Evolutionary conservation across 2,797 vertebrate species (phyloP), one percentile per base, ranked within the genome.

Genomic region (Morus bassanus): DNA sequence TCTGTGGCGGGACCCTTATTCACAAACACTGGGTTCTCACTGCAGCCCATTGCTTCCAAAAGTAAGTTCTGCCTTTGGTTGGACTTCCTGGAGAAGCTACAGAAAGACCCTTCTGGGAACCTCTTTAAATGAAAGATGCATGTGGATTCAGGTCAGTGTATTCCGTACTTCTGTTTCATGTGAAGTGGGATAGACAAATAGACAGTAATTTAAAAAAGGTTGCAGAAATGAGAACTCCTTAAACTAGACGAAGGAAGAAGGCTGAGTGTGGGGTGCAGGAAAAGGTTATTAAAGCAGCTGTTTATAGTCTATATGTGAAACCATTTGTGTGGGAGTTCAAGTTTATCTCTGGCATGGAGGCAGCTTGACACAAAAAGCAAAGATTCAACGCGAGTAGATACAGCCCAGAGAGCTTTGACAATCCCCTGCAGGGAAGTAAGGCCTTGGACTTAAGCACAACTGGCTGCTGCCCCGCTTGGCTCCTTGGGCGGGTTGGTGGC

Each of bases 31-130:
- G 85, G 80, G 53, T 91, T 75, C 79, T 94, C 53, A 89, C 76
- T 51, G 94, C 87, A 37, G 84, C 76, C 27, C 61, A 27, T 21
- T 92, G 64, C 74, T 94, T 96, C 68, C 83, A 93, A 73, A 97
- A 84, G 17, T 57, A 57, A 69, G n/a, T 64, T 91, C 48, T 65
- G 37, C 37, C 28, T 87, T 57, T 39, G 33, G 10, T 53, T 68
- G 13, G 24, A 70, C 25, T 93, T 81, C 9, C 24, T 39, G n/a
- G 45, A 70, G 28, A 60, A 94, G 28, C 56, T 87, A 46, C 31
- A 70, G 63, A 63, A 41, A 43, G n/a, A 77, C 14, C 35, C 46
- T 31, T 25, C 33, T 74, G 56, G 48, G 48, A 72, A 41, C 3
- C 14, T 60, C 46, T 76, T 56, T 39, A 54, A 70, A 83, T 19